phyloP scores from a whole-genome alignment of 2,797 vertebrate species.

The Gobionotothen gibberifrons region DNA sequence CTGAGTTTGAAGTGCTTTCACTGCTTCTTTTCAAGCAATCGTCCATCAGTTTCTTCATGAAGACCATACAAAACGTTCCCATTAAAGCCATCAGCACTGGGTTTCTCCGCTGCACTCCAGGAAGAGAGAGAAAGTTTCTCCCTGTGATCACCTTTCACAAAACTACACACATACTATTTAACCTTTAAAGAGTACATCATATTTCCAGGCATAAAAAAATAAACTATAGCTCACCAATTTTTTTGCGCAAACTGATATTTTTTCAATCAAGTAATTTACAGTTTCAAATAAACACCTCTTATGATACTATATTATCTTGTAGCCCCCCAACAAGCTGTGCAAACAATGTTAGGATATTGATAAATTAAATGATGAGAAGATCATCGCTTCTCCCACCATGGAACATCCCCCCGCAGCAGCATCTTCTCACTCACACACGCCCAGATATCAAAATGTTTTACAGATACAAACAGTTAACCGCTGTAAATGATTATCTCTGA shows the following conservation, averaged over 20 bases:
- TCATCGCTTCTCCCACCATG: slow-evolving; percentile 26
- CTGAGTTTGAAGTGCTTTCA: slow-evolving; percentile 66
- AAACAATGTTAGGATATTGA: slow-evolving; percentile 63
- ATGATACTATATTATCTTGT: slow-evolving; percentile 61
- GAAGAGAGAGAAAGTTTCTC: slow-evolving; percentile 28
- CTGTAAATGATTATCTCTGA: slow-evolving; percentile 21
- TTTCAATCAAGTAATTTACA: slow-evolving; percentile 74
- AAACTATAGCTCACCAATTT: slow-evolving; percentile 71
- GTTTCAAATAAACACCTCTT: slow-evolving; percentile 69
- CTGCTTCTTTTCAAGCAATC: slow-evolving; percentile 34
- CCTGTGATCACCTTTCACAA: slow-evolving; percentile 29
- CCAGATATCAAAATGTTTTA: slow-evolving; percentile 32
- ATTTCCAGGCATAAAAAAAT: slow-evolving; percentile 81
- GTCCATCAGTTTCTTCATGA: slow-evolving; percentile 43
- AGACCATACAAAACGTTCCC: slow-evolving; percentile 47
- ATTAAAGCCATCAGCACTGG: slow-evolving; percentile 50
- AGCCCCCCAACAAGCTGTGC: slow-evolving; percentile 68
- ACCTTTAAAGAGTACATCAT: slow-evolving; percentile 62
- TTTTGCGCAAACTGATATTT: slow-evolving; percentile 62
- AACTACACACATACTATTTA: slow-evolving; percentile 65
- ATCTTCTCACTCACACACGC: slow-evolving; percentile 49
- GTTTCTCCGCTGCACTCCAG: slow-evolving; percentile 33
- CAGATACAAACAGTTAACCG: slow-evolving; percentile 37
- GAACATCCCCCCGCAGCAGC: slow-evolving; percentile 44
- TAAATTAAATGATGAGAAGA: slow-evolving; percentile 69